These are phyloP conservation scores for Athalia cordata DNA, from an alignment of 2,888 invertebrate genomes.

Conservation along the genomic window DNA sequence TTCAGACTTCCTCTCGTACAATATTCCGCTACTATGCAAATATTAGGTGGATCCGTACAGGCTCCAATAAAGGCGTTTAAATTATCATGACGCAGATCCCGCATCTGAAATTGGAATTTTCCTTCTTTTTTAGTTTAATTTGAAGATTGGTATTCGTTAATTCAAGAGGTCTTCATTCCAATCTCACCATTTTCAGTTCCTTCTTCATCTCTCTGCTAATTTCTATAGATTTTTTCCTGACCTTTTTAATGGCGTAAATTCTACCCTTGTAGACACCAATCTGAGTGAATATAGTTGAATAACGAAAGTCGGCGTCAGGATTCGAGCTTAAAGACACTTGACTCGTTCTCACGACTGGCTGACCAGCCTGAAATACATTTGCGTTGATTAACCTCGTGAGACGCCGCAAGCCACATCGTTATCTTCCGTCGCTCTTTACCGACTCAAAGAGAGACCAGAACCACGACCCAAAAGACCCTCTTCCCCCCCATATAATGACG, in stretches of 20 bases:
- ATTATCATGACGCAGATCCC: slow-evolving; percentile 93
- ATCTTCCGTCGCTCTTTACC: neutral
- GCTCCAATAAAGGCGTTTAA: slow-evolving; percentile 94
- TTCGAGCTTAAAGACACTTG: slow-evolving; percentile 95
- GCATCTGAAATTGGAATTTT: slow-evolving; percentile 79
- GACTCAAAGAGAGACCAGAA: neutral
- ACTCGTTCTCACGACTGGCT: slow-evolving; percentile 82
- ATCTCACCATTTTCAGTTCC: slow-evolving; percentile 89
- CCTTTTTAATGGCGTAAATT: slow-evolving; percentile 90
- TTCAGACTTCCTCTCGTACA: slow-evolving; percentile 93
- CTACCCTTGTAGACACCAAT: slow-evolving; percentile 92
- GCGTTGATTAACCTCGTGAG: slow-evolving; percentile 25
- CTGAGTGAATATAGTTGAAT: slow-evolving; percentile 92
- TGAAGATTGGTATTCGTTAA: neutral
- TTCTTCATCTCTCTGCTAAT: slow-evolving; percentile 94
- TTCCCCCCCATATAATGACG: slow-evolving; percentile 15
- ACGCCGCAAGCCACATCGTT: slow-evolving; percentile 18
- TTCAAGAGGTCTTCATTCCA: neutral
- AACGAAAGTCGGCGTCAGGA: slow-evolving; percentile 92
- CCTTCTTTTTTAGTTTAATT: slow-evolving; percentile 3
- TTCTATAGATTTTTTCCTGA: slow-evolving; percentile 90
- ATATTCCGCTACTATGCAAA: slow-evolving; percentile 92
- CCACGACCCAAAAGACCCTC: slow-evolving; percentile 21
- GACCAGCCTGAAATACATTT: slow-evolving; percentile 67
- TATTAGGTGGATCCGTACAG: slow-evolving; percentile 92